A percentile compares a stretch with the other conserved stretches of the same genome.
Evolutionary conservation across 2,888 invertebrate genomes (phyloP).

Genomic region (Pachymerium ferrugineum): DNA sequence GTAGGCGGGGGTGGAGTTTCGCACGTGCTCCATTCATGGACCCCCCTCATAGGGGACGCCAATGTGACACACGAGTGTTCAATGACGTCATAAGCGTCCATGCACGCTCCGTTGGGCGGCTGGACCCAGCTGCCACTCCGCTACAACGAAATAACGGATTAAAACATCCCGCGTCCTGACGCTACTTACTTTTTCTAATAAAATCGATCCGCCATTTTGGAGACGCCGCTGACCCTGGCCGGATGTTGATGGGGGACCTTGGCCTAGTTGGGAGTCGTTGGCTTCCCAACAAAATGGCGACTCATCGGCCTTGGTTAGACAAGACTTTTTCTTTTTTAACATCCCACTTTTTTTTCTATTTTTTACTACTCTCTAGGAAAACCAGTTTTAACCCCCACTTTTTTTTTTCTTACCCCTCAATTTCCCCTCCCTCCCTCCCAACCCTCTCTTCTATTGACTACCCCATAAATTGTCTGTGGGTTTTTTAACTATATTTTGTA

Average conservation of each 20-base stretch:
- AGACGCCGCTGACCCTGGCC: constrained; percentile 9
- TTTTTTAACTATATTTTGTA: not conserved
- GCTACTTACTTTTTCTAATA: not conserved
- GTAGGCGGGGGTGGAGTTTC: constrained; percentile 1
- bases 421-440: no score
- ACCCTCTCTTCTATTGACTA: no score
- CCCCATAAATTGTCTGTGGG: not conserved
- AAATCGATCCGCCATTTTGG: not conserved
- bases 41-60: not conserved
- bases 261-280: constrained; percentile 8
- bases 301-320: not conserved
- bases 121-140: not conserved
- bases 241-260: constrained; percentile 13
- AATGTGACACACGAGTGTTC: not conserved
- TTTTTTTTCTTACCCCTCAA: not conserved
- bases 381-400: no score
- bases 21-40: constrained; percentile 8
- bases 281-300: not conserved
- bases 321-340: not conserved
- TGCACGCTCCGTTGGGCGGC: not conserved
- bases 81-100: not conserved
- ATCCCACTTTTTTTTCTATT: not conserved
- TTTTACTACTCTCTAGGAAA: no score
- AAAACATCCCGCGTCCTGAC: not conserved
- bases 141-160: not conserved